Base-by-base conservation (phyloP, 1,140 invertebrate genomes). In the Euura lappo region DNA sequence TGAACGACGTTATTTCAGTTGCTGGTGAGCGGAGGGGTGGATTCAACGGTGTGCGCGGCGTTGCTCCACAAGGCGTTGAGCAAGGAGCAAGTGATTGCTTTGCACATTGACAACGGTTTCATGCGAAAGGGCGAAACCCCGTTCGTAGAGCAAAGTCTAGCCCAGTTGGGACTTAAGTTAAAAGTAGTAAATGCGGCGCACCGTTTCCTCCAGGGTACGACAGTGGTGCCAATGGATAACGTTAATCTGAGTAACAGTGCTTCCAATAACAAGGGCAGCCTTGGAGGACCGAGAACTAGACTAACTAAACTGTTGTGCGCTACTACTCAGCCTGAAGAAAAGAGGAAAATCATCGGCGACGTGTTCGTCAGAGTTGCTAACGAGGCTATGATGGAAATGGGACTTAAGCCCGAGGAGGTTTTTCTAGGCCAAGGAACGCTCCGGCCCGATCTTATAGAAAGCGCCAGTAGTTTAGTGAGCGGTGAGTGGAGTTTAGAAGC, bases 91-190 rank as follows among this genome's bases (percentile, higher is more conserved):
- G 92, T 99, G 42, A 96, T 99, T 81, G 97, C 97, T 51, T 91
- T 99, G 74, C 98, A 99, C 88, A 98, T 99, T 78, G 98, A 99
- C 87, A 99, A 99, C 88, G 98, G 98, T 69, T 99, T 99, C 85
- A 98, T 99, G 97, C 91, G 98, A 70, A 97, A 98, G 88, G 93
- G 96, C 80, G 98, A 99, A 86, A 98, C 96, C 79, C 88, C 92
- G 68, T 93, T 94, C 78, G 98, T 99, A 10, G 94, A 96, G 81
- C 90, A 94, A 82, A 96, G 94, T 75, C 90, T 99, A 42, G 91
- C 92, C 28, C 93, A 94, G 77, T 88, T 99, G 70, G 98, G 97
- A 13, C 90, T 99, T 11, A 93, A 95, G 83, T 89, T 99, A 71
- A 94, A 93, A 83, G 94, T 96, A 64, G 89, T 95, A 11, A 93